Percentiles rank a stretch among this genome's conserved stretches.
Conservation (phyloP, 2,113 vertebrate genomes). For the Pelmatolapia mariae region DNA sequence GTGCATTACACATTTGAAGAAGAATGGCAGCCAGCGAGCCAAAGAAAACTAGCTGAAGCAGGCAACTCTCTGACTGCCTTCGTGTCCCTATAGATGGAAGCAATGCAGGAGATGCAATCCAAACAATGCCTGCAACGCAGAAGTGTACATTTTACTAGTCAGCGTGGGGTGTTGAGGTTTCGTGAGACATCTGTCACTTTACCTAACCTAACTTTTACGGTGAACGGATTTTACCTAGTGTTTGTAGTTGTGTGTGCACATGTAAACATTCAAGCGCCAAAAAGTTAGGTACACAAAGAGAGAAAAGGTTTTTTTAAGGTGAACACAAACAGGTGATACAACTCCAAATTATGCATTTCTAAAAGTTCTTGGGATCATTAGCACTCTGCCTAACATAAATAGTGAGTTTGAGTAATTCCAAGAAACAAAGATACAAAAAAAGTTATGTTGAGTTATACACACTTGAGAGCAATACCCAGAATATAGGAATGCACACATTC, state of each 20-base stretch:
- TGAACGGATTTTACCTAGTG: background rate
- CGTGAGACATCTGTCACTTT: background rate
- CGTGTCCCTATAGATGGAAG: background rate
- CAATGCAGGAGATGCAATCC: background rate
- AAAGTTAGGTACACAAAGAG: background rate
- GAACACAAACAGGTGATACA: conserved; percentile 9
- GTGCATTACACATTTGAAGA: conserved; percentile 39
- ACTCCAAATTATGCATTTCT: background rate
- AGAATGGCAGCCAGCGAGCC: conserved; percentile 31
- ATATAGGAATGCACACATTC: background rate
- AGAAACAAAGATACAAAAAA: background rate
- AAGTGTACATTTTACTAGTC: background rate
- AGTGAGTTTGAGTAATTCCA: background rate
- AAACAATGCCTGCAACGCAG: background rate
- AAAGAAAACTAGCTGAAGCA: conserved; percentile 24
- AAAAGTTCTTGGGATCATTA: background rate
- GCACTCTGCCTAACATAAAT: rapidly evolving
- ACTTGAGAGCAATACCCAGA: background rate
- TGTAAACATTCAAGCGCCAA: background rate
- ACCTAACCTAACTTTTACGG: background rate
- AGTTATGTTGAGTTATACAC: background rate
- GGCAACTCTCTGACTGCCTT: background rate
- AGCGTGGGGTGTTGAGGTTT: background rate
- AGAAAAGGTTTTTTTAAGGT: background rate
- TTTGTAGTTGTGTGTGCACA: background rate